Evolutionary conservation across 2,797 vertebrate species (phyloP).

Genomic region (Sebastes alutus): DNA sequence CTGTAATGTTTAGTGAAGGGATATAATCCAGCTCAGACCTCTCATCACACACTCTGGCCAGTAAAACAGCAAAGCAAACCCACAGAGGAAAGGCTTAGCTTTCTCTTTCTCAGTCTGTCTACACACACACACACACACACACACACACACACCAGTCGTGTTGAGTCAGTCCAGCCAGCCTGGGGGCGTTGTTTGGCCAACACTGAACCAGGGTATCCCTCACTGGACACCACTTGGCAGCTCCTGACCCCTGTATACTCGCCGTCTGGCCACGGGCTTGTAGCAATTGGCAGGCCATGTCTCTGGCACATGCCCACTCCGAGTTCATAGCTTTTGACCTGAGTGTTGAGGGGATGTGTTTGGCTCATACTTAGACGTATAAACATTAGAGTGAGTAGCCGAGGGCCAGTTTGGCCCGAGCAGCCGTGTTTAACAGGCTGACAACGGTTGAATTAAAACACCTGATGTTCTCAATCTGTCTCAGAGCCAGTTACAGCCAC

Average conservation of each 20-base stretch:
- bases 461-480: slow-evolving; percentile 77
- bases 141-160: slow-evolving; percentile 26
- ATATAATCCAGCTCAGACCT: not conserved
- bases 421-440: slow-evolving; percentile 68
- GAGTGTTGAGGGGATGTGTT: slow-evolving; percentile 48
- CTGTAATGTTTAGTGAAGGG: not conserved
- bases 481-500: slow-evolving; percentile 43
- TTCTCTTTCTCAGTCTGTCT: slow-evolving; percentile 1
- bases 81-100: slow-evolving; percentile 7
- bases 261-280: slow-evolving; percentile 74
- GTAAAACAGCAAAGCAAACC: slow-evolving; percentile 23
- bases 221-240: slow-evolving; percentile 75
- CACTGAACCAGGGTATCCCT: slow-evolving; percentile 59
- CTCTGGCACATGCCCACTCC: slow-evolving; percentile 60
- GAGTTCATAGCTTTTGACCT: slow-evolving; percentile 73
- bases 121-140: slow-evolving; percentile 20
- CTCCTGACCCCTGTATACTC: slow-evolving; percentile 57
- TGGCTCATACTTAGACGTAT: slow-evolving; percentile 53
- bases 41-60: slow-evolving; percentile 16
- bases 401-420: slow-evolving; percentile 74
- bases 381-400: slow-evolving; percentile 66
- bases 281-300: slow-evolving; percentile 68
- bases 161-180: slow-evolving; percentile 74
- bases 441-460: slow-evolving; percentile 66
- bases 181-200: slow-evolving; percentile 79